These are phyloP conservation scores for Meghimatium bilineatum DNA, from an alignment of 2,888 invertebrate species.

Conservation along the genomic window DNA sequence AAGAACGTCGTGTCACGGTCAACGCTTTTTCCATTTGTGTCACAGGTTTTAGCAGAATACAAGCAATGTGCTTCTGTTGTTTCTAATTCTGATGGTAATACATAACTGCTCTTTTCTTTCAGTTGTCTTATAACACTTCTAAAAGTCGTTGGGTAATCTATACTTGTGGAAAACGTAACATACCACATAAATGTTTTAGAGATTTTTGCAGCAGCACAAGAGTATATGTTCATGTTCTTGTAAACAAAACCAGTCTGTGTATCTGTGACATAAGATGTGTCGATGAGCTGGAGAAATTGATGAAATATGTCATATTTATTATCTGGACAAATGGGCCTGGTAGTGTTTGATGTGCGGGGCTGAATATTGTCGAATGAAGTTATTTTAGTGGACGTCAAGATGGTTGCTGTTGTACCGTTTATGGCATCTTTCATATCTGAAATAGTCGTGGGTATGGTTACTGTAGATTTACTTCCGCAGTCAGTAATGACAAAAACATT, in stretches of 20 bases:
- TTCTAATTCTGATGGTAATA: not conserved
- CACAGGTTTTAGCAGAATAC: not conserved
- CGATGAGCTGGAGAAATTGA: not conserved
- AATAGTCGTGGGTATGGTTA: too few relatives aligned
- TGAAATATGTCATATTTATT: not conserved
- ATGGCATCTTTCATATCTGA: too few relatives aligned
- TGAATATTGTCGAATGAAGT: not conserved
- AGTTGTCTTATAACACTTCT: not conserved
- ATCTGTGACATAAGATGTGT: not conserved
- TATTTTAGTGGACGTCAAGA: not conserved
- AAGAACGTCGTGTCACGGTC: not conserved
- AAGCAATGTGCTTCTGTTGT: too few relatives aligned
- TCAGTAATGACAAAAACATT: not conserved
- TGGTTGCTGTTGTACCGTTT: too few relatives aligned
- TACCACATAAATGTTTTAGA: not conserved
- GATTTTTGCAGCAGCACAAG: not conserved
- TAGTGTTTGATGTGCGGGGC: not conserved
- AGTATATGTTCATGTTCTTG: not conserved
- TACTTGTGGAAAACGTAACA: not conserved
- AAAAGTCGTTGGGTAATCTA: too few relatives aligned
- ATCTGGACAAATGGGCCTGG: not conserved
- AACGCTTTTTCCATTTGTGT: not conserved
- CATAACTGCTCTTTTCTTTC: too few relatives aligned
- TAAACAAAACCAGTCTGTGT: not conserved
- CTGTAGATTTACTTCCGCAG: not conserved